A percentile compares a stretch with the other conserved stretches of the same genome.
Conservation (phyloP, 2,888 invertebrate genomes). For the Apomyelois bistriatella region DNA sequence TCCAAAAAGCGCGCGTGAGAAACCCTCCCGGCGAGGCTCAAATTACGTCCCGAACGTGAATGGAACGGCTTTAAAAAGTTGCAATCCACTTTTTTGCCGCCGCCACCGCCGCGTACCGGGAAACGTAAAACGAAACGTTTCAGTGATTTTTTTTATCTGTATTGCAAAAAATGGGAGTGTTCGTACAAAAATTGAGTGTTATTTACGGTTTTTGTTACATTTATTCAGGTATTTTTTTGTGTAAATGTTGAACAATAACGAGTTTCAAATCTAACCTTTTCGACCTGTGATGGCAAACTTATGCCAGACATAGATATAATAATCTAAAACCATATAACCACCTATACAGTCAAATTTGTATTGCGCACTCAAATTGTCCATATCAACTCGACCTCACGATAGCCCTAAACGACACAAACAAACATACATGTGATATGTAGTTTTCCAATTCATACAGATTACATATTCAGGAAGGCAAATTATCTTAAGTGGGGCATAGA, state of each 20-base stretch:
- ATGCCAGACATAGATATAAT: no score
- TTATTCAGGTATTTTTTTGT: neutral
- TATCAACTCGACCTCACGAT: neutral
- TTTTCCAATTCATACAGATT: neutral
- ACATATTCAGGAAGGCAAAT: neutral
- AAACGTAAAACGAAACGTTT: conserved; percentile 11
- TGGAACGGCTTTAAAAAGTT: conserved; percentile 35
- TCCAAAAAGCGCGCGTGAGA: conserved; percentile 63
- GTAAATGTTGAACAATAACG: no score
- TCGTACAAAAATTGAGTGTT: neutral
- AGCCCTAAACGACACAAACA: neutral
- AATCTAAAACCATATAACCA: neutral
- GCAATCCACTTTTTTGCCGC: conserved; percentile 40
- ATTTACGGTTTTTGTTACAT: neutral
- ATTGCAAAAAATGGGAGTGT: neutral
- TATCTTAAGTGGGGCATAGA: neutral
- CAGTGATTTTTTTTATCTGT: neutral
- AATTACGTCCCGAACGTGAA: conserved; percentile 61
- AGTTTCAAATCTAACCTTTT: no score
- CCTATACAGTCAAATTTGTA: neutral
- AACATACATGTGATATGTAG: neutral
- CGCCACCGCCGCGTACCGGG: conserved; percentile 25
- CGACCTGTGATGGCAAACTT: no score
- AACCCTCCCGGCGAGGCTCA: conserved; percentile 54
- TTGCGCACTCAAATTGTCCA: neutral